Percentiles rank a stretch among this genome's conserved stretches.
Evolutionary conservation across 37 sponge, comb jelly and placozoan genomes (phyloP).

Genomic region (Halisarca cf. caerulea): DNA sequence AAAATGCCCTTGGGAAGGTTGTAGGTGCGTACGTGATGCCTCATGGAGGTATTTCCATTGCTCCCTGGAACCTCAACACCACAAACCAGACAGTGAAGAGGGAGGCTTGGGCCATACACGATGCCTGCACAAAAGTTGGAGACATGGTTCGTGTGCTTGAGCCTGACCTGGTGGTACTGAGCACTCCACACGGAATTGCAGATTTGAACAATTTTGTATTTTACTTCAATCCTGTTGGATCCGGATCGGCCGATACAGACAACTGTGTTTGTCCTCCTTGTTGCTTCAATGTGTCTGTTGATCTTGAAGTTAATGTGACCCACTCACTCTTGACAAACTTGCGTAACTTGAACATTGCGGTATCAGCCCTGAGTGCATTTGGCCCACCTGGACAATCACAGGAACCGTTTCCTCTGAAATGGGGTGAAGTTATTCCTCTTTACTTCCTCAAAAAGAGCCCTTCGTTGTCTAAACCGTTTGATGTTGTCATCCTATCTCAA

Average conservation of each 20-base stretch:
- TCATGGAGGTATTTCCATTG: conserved; percentile 81
- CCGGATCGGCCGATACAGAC: conserved; percentile 72
- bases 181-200: conserved; percentile 78
- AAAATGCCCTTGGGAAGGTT: conserved; percentile 15
- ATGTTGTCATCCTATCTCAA: conserved; percentile 60
- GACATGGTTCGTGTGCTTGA: conserved; percentile 23
- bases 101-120: conserved; percentile 69
- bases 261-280: conserved; percentile 83
- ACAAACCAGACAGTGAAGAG: conserved; percentile 43
- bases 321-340: conserved; percentile 22
- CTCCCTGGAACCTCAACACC: conserved; percentile 64
- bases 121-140: conserved; percentile 58
- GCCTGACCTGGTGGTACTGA: conserved; percentile 68
- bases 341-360: neutral
- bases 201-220: conserved; percentile 66
- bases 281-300: conserved; percentile 65
- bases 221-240: conserved; percentile 64
- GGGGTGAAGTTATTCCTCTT: conserved; percentile 82
- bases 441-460: conserved; percentile 40
- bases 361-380: conserved; percentile 63
- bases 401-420: conserved; percentile 60
- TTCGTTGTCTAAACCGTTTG: neutral
- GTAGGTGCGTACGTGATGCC: conserved; percentile 72
- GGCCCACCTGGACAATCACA: conserved; percentile 49
- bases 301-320: conserved; percentile 37